phyloP scores from a whole-genome alignment of 2,113 vertebrate species.

The Callorhinus ursinus region DNA sequence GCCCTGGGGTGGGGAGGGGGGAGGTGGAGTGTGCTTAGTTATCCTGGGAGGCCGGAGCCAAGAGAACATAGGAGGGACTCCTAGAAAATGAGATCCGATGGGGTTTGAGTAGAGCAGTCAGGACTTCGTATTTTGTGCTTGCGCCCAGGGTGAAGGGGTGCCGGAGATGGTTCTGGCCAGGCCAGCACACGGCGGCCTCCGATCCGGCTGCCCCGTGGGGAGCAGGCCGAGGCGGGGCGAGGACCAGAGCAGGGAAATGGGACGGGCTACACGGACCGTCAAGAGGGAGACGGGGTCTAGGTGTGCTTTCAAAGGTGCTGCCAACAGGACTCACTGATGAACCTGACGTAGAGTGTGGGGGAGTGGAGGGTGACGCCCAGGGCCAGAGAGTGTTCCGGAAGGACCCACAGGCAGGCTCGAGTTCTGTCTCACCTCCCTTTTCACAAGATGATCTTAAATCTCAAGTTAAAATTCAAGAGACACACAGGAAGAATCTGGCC shows the following conservation, averaged over 20 bases:
- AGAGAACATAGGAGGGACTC: background rate
- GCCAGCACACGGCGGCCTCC: background rate
- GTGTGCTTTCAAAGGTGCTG: background rate
- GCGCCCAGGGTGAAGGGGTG: background rate
- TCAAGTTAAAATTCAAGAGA: background rate
- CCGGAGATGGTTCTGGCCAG: background rate
- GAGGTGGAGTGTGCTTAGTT: background rate
- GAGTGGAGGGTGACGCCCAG: background rate
- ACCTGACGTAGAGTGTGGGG: accelerated
- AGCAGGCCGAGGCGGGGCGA: background rate
- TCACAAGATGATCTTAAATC: background rate
- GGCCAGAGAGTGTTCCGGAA: background rate
- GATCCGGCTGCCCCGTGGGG: background rate
- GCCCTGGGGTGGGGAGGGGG: background rate
- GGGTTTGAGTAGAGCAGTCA: background rate
- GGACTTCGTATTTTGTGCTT: background rate
- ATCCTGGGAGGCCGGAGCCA: background rate
- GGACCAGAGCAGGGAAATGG: background rate
- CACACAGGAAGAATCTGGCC: background rate
- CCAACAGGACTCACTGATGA: background rate
- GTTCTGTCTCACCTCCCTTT: background rate
- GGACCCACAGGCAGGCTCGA: no score
- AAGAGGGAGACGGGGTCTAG: background rate
- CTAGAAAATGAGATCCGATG: accelerated
- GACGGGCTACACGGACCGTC: background rate